Evolutionary conservation across 1,140 invertebrate species (phyloP).

Genomic region (Euglossa dilemma): DNA sequence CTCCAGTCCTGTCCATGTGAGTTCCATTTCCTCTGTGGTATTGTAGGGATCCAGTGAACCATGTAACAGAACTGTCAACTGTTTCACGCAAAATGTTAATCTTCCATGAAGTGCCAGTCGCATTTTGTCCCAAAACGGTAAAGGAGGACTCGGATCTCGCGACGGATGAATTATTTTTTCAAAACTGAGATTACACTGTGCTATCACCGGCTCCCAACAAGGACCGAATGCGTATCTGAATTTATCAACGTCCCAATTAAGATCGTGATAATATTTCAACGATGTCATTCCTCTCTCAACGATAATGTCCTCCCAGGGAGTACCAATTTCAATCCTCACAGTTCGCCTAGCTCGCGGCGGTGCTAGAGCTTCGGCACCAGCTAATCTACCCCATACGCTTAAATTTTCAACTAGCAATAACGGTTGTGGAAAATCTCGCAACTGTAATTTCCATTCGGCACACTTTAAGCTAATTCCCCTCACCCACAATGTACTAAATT

Average conservation of each 20-base stretch:
- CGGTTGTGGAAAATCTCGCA: conserved; percentile 98
- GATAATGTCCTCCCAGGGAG: conserved; percentile 88
- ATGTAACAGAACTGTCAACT: conserved; percentile 94
- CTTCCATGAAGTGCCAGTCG: conserved; percentile 95
- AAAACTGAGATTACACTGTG: conserved; percentile 96
- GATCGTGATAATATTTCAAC: conserved; percentile 98
- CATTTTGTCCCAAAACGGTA: conserved; percentile 99
- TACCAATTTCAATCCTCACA: conserved; percentile 88
- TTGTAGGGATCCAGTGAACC: conserved; percentile 99
- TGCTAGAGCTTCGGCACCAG: conserved; percentile 94
- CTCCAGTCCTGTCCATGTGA: conserved; percentile 95
- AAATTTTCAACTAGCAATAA: conserved; percentile 92
- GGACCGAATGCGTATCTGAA: conserved; percentile 97
- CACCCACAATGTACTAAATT: conserved; percentile 97
- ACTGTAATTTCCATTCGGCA: conserved; percentile 91
- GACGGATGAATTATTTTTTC: conserved; percentile 94
- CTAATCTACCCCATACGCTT: conserved; percentile 93
- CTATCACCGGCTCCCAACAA: conserved; percentile 99
- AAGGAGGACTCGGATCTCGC: conserved; percentile 94
- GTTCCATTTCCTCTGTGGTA: conserved; percentile 99
- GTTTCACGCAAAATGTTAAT: conserved; percentile 92
- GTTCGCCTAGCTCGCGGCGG: conserved; percentile 89
- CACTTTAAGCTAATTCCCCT: conserved; percentile 91
- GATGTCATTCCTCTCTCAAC: conserved; percentile 95
- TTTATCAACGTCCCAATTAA: conserved; percentile 95